Percentiles rank a stretch among this genome's conserved stretches.
Evolutionary conservation across 2,113 vertebrate genomes (phyloP).

Genomic region (Aplodontia rufa): DNA sequence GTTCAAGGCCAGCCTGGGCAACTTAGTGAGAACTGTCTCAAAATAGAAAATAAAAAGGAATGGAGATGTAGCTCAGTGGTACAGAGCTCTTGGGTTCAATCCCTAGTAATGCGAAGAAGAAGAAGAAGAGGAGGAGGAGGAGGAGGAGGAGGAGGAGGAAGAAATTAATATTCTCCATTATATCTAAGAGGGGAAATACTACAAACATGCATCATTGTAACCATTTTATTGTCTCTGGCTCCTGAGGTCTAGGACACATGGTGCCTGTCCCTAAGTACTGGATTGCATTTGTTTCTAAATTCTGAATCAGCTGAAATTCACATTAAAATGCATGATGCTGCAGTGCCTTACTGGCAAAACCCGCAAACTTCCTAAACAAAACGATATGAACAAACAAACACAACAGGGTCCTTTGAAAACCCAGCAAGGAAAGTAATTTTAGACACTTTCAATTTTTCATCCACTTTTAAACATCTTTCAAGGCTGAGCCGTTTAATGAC

Average conservation of each 20-base stretch:
- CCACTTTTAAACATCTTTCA: not conserved
- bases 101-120: not conserved
- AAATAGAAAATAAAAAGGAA: too few relatives aligned
- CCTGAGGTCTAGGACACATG: conserved; percentile 73
- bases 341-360: conserved; percentile 61
- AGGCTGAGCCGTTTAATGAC: not conserved
- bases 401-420: not conserved
- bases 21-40: not conserved
- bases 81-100: not conserved
- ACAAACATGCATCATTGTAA: conserved; percentile 61
- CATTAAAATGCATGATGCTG: conserved; percentile 74
- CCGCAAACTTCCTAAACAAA: conserved; percentile 50
- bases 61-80: not conserved
- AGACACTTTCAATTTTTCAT: not conserved
- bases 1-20: not conserved
- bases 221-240: conserved; percentile 74
- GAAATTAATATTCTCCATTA: conserved; percentile 62
- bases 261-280: conserved; percentile 63
- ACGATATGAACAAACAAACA: not conserved
- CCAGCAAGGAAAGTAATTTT: conserved; percentile 19
- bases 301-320: conserved; percentile 79
- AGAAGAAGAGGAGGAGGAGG: not conserved
- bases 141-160: too few relatives aligned
- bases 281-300: conserved; percentile 70
- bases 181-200: conserved; percentile 57